phyloP scores from a whole-genome alignment of 2,797 vertebrate genomes.

The Delichon dasypus region DNA sequence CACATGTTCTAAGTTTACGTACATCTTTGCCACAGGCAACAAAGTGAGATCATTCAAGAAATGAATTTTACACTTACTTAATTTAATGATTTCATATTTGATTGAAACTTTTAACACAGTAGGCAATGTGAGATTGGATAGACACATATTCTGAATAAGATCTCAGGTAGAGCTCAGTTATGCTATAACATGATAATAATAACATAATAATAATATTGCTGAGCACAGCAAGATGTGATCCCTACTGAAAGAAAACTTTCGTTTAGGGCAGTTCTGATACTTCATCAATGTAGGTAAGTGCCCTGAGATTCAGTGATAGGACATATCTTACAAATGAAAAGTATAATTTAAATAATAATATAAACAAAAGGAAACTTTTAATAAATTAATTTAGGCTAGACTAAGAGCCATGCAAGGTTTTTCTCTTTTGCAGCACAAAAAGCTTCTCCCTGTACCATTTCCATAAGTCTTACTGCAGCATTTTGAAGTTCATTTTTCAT shows the following conservation, averaged over 20 bases:
- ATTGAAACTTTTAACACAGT: background rate
- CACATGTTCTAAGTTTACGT: fast-evolving
- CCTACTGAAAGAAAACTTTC: background rate
- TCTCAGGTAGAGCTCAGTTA: background rate
- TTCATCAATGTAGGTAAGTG: background rate
- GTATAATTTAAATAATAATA: background rate
- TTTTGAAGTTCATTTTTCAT: background rate
- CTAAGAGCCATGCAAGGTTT: background rate
- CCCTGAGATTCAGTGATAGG: background rate
- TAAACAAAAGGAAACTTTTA: background rate
- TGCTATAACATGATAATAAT: too few species aligned
- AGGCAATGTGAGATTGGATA: background rate
- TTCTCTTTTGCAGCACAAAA: background rate
- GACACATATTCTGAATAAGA: background rate
- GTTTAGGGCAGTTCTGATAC: background rate
- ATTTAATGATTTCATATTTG: background rate
- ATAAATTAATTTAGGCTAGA: background rate
- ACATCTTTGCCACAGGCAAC: background rate
- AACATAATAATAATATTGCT: too few species aligned
- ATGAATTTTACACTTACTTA: background rate
- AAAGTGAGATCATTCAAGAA: background rate
- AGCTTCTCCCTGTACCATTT: background rate
- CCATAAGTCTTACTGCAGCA: background rate
- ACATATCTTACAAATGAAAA: background rate
- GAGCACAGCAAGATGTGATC: background rate